phyloP scores from a whole-genome alignment of 2,797 vertebrate species.

The Sebastiscus tertius region DNA sequence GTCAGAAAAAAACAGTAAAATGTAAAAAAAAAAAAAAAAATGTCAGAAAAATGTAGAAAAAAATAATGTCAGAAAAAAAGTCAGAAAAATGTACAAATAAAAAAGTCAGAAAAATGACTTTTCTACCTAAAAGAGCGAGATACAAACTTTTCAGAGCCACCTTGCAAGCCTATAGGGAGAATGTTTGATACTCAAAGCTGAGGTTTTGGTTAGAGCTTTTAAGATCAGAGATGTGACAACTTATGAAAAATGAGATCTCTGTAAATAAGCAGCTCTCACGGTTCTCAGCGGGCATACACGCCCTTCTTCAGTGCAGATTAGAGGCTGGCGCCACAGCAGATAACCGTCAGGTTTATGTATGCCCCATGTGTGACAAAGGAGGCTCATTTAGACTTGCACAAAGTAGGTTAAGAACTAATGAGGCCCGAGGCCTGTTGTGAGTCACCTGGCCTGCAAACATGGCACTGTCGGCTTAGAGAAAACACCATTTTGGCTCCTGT shows the following conservation, averaged over 20 bases:
- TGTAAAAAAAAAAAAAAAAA: too few species aligned
- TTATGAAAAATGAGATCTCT: background rate
- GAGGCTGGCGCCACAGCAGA: constrained; percentile 1
- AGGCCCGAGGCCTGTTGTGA: constrained; percentile 18
- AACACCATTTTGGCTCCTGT: background rate
- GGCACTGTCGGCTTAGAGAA: constrained; percentile 10
- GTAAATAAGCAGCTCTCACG: background rate
- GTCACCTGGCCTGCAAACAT: constrained; percentile 7
- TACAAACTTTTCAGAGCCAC: background rate
- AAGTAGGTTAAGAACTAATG: constrained; percentile 38
- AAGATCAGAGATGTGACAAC: background rate
- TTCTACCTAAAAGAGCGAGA: background rate
- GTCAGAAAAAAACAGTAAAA: too few species aligned
- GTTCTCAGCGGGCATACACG: background rate
- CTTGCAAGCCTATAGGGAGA: background rate
- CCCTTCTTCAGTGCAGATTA: background rate
- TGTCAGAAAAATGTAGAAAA: too few species aligned
- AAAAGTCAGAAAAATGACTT: too few species aligned
- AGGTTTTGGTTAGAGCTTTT: background rate
- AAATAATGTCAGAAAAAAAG: too few species aligned
- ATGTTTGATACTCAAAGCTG: background rate
- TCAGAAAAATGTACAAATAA: too few species aligned
- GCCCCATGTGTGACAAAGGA: constrained; percentile 16
- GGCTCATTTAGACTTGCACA: constrained; percentile 6
- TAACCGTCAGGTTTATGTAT: constrained; percentile 16